A percentile compares a stretch with the other conserved stretches of the same genome.
Conservation (phyloP, 2,888 invertebrate genomes). For the Catocala nupta region DNA sequence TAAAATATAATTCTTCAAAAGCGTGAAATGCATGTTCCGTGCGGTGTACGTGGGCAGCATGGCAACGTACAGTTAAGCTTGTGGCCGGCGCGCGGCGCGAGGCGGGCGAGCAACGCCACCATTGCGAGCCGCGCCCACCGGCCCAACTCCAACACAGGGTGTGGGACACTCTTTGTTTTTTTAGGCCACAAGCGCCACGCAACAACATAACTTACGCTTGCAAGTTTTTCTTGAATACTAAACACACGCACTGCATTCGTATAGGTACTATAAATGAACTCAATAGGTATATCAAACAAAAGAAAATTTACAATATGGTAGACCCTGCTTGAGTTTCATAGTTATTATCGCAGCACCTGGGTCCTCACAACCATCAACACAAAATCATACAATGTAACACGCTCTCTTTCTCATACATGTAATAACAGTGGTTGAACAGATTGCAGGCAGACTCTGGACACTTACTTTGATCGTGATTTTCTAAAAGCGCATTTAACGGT, state of each 20-base stretch:
- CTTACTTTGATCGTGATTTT: no score
- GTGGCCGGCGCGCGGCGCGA: slow-evolving; percentile 44
- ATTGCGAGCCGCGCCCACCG: slow-evolving; percentile 53
- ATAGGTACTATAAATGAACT: background rate
- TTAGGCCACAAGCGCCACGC: slow-evolving; percentile 50
- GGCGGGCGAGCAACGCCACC: slow-evolving; percentile 7
- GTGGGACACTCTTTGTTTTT: slow-evolving; percentile 53
- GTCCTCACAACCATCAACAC: no score
- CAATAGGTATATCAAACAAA: no score
- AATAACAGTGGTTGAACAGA: no score
- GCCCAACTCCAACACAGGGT: slow-evolving; percentile 49
- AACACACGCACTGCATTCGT: slow-evolving; percentile 16
- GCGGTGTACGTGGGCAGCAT: slow-evolving; percentile 49
- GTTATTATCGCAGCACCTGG: no score
- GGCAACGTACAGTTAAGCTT: slow-evolving; percentile 51
- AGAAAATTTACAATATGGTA: no score
- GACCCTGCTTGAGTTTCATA: no score
- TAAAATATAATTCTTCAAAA: slow-evolving; percentile 49
- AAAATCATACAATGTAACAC: no score
- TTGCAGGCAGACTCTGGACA: no score
- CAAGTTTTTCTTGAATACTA: slow-evolving; percentile 16
- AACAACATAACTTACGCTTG: slow-evolving; percentile 49
- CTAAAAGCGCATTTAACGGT: no score
- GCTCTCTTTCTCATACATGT: no score
- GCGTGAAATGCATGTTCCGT: slow-evolving; percentile 54